These are phyloP conservation scores for Rotaria sp. DNA, from an alignment of 2,888 invertebrate species.

Conservation along the genomic window DNA sequence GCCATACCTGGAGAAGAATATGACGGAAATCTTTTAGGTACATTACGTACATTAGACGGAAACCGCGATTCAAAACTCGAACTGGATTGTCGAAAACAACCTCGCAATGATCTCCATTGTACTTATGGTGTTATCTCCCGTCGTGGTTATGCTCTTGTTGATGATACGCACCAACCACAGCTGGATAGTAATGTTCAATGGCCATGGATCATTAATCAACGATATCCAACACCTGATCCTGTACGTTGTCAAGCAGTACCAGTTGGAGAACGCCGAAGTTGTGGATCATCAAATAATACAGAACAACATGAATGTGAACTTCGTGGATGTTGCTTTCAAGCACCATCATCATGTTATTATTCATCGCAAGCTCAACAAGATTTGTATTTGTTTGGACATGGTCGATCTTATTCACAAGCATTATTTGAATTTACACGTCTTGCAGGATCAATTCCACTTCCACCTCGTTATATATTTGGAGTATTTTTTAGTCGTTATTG, in stretches of 20 bases:
- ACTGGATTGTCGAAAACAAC: background rate
- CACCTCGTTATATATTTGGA: conserved; percentile 13
- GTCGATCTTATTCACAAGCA: background rate
- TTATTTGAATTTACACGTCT: background rate
- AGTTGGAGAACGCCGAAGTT: background rate
- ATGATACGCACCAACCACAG: background rate
- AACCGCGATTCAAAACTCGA: background rate
- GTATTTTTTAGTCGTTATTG: conserved; percentile 28
- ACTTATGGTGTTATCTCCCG: conserved; percentile 4
- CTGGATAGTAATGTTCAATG: background rate
- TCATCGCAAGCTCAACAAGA: conserved; percentile 2
- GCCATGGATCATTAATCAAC: background rate
- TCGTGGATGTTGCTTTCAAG: background rate
- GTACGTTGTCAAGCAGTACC: background rate
- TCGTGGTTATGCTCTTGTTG: background rate
- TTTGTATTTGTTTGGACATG: conserved; percentile 25
- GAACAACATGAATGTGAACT: background rate
- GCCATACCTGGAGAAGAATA: conserved; percentile 15
- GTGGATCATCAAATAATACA: background rate
- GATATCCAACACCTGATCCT: background rate
- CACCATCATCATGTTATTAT: background rate
- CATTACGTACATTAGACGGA: background rate
- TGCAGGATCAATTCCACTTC: background rate
- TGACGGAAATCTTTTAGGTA: background rate
- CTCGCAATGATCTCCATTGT: background rate